Percentiles rank a stretch among this genome's conserved stretches.
Conservation (phyloP, 2,888 invertebrate genomes). For the Zygothrica quintamaculata region DNA sequence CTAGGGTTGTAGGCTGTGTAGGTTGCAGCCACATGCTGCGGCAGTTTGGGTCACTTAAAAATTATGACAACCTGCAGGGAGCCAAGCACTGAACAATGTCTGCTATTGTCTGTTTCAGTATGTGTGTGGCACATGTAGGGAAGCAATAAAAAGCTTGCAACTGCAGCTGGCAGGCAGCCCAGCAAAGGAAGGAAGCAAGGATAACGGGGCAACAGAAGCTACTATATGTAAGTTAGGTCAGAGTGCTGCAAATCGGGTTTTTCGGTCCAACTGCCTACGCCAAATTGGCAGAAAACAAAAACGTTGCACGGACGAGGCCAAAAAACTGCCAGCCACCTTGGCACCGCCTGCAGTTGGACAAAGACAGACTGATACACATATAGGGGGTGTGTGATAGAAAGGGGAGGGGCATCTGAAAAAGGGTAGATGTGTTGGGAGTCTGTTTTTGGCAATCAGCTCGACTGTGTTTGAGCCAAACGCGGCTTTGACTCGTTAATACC, state of each 20-base stretch:
- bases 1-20: constrained; percentile 3
- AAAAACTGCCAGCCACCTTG: constrained; percentile 49
- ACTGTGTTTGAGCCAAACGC: constrained; percentile 52
- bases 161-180: constrained; percentile 57
- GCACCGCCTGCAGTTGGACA: constrained; percentile 28
- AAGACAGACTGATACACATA: neutral
- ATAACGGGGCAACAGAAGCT: neutral
- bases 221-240: constrained; percentile 28
- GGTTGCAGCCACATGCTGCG: constrained; percentile 39
- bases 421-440: constrained; percentile 35
- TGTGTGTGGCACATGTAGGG: neutral
- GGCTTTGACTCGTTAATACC: constrained; percentile 73
- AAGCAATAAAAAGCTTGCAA: constrained; percentile 35
- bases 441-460: constrained; percentile 47
- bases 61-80: constrained; percentile 68
- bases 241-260: constrained; percentile 32
- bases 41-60: constrained; percentile 71
- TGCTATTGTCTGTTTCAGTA: neutral
- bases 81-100: constrained; percentile 42
- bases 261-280: constrained; percentile 58
- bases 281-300: constrained; percentile 66
- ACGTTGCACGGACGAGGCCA: constrained; percentile 35
- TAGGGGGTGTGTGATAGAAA: neutral
- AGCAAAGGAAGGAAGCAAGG: constrained; percentile 8
- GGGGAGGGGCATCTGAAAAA: neutral